These are phyloP conservation scores for Orussus abietinus DNA, from an alignment of 1,140 invertebrate species.

Conservation along the genomic window DNA sequence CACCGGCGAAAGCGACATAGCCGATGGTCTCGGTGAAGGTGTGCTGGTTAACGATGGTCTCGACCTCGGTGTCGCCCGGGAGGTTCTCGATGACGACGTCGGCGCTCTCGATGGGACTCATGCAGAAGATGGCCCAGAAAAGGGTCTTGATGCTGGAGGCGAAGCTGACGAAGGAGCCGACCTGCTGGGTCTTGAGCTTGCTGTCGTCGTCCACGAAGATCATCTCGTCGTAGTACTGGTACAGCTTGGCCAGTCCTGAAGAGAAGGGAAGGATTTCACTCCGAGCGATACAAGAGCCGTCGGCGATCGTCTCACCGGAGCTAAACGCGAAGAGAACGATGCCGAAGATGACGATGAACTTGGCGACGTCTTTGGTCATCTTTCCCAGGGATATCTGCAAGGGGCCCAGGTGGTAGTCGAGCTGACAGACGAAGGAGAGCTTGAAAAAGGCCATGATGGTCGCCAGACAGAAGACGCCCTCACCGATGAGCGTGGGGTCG, in stretches of 20 bases:
- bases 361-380: constrained; percentile 58
- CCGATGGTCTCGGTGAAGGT: constrained; percentile 60
- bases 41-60: constrained; percentile 55
- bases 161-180: constrained; percentile 56
- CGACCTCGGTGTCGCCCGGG: constrained; percentile 46
- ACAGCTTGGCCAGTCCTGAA: constrained; percentile 44
- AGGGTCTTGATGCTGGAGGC: constrained; percentile 63
- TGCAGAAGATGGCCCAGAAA: constrained; percentile 75
- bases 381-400: constrained; percentile 59
- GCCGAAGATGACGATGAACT: constrained; percentile 55
- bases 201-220: constrained; percentile 53
- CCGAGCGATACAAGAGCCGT: too few relatives aligned
- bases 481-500: constrained; percentile 68
- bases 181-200: constrained; percentile 43
- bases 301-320: too few relatives aligned
- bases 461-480: constrained; percentile 69
- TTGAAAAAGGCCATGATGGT: constrained; percentile 67
- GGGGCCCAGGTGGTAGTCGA: constrained; percentile 59
- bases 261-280: background rate
- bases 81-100: constrained; percentile 61
- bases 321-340: constrained; percentile 57
- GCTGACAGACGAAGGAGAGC: constrained; percentile 56
- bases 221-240: constrained; percentile 62
- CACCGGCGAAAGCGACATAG: constrained; percentile 61
- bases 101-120: constrained; percentile 63